Evolutionary conservation across 2,113 vertebrate genomes (phyloP), one percentile per base, ranked within the genome.

Genomic region (Pedetes capensis): DNA sequence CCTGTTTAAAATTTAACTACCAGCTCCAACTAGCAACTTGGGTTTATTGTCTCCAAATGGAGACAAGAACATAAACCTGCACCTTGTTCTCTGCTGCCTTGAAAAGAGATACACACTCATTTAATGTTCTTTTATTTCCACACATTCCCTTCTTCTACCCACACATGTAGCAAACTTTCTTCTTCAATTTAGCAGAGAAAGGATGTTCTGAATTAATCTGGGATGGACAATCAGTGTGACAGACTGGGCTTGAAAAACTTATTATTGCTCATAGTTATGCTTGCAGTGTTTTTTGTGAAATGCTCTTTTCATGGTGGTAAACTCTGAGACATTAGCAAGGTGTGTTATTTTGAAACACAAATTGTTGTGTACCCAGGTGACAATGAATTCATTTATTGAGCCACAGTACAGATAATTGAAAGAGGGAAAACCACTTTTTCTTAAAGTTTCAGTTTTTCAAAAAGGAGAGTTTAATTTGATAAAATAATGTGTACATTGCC

Each of bases 111-210:
- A 37, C 8, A 78, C 68, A 37, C 8, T 81, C 68, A 83, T 96
- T 98, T 97, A 80, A 87, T 1, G 8, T 92, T 86, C 29, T 93
- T 96, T 96, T 93, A 81, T 9, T 68, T 83, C 75, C 87, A 86
- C 11, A 90, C 66, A 44, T 87, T 82, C 78, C 49, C n/a, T 64
- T 85, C 87, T 29, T 75, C 89, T 94, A 23, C 69, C 84, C 44
- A 89, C 72, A 82, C 2, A 71, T 76, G 55, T 23, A 61, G 34
- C 39, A 93, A 96, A 91, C 80, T 93, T 82, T 68, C 63, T 93
- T 97, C 75, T 90, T 68, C 29, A 49, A 90, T 95, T 97, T 92
- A 64, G 86, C 34, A 93, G 42, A 96, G 59, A 93, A 95, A 81
- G 32, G 51, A 55, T 76, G 32, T 51, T 95, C 88, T 84, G 92